Conservation (phyloP, 92 coral and sea anemone species). For the Chrysogorgia sp. region DNA sequence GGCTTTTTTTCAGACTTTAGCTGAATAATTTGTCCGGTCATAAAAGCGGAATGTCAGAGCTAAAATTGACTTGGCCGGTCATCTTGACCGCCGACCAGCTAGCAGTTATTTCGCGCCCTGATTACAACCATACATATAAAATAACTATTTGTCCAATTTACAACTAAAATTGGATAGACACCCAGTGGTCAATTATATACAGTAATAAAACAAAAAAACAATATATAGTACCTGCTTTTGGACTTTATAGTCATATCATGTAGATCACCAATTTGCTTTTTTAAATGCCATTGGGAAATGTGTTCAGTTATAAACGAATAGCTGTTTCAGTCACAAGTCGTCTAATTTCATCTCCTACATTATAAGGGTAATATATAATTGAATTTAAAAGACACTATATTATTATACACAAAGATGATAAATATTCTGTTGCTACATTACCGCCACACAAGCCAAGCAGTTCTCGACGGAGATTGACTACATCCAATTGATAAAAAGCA, state of each 20-base stretch:
- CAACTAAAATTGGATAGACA: too few species aligned
- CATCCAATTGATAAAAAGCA: conserved; percentile 96
- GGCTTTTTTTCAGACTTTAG: too few species aligned
- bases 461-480: conserved; percentile 93
- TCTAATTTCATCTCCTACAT: conserved; percentile 93
- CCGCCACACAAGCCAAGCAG: conserved; percentile 98
- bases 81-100: too few species aligned
- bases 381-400: neutral
- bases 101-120: too few species aligned
- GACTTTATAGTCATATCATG: conserved; percentile 69
- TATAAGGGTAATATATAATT: too few species aligned
- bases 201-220: neutral
- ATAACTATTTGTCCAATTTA: too few species aligned
- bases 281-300: conserved; percentile 60
- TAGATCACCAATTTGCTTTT: conserved; percentile 72
- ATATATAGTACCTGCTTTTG: conserved; percentile 76
- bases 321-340: conserved; percentile 87
- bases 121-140: too few species aligned
- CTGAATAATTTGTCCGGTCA: too few species aligned
- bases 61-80: too few species aligned
- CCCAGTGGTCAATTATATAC: too few species aligned
- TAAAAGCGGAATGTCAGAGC: too few species aligned
- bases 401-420: neutral
- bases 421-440: neutral
- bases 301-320: conserved; percentile 81